Evolutionary conservation across 2,888 invertebrate genomes (phyloP).

Genomic region (Tachystola acroxantha): DNA sequence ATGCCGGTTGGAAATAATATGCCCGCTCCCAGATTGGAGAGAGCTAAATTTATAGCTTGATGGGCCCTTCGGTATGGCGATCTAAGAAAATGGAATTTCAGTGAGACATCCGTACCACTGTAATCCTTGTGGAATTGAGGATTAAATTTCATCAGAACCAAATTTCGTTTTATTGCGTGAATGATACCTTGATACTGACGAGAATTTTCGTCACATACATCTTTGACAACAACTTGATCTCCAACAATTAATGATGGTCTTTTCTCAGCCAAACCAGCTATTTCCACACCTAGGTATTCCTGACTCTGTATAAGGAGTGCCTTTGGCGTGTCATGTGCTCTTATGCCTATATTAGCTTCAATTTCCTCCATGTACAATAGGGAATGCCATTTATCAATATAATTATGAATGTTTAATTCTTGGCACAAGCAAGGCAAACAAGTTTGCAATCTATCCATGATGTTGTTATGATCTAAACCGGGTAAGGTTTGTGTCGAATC

Average conservation of each 20-base stretch:
- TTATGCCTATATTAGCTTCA: conserved; percentile 80
- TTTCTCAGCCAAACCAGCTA: conserved; percentile 90
- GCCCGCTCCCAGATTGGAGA: conserved; percentile 79
- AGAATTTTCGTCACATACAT: conserved; percentile 53
- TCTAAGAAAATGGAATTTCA: conserved; percentile 84
- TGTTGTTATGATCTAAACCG: conserved; percentile 42
- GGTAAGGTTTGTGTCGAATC: conserved; percentile 47
- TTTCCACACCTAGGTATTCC: conserved; percentile 85
- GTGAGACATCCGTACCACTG: conserved; percentile 85
- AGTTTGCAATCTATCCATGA: conserved; percentile 52
- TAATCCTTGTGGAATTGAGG: conserved; percentile 85
- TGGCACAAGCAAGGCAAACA: conserved; percentile 72
- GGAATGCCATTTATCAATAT: conserved; percentile 83
- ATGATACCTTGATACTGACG: conserved; percentile 84
- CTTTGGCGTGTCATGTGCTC: conserved; percentile 82
- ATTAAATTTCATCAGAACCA: conserved; percentile 87
- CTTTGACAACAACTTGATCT: conserved; percentile 80
- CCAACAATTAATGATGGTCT: conserved; percentile 91
- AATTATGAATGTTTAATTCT: conserved; percentile 76
- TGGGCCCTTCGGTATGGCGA: conserved; percentile 83
- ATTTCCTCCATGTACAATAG: conserved; percentile 91
- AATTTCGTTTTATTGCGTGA: conserved; percentile 82
- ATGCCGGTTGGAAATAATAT: conserved; percentile 85
- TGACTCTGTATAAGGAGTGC: conserved; percentile 80
- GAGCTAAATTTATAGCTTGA: conserved; percentile 82